Percentiles rank a stretch among this genome's conserved stretches.
Conservation (phyloP, 2,113 vertebrate species). For the Pseudorhombus dupliciocellatus region DNA sequence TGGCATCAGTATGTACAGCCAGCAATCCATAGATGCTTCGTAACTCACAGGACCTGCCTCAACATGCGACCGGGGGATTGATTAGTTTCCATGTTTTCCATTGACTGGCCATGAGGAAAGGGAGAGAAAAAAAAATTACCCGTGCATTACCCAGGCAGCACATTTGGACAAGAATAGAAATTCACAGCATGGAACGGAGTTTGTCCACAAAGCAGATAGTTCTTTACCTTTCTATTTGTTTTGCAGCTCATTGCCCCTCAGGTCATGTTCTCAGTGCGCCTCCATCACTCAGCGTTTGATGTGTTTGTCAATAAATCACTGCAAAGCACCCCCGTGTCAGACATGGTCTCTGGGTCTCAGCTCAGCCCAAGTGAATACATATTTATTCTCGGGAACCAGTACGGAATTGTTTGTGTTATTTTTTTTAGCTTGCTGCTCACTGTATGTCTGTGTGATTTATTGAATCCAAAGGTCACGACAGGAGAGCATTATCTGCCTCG, state of each 20-base stretch:
- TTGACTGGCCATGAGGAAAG: constrained; percentile 44
- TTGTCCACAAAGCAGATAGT: constrained; percentile 71
- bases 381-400: constrained; percentile 72
- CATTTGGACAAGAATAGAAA: constrained; percentile 67
- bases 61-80: constrained; percentile 59
- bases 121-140: constrained; percentile 46
- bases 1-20: constrained; percentile 53
- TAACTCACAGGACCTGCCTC: constrained; percentile 57
- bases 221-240: constrained; percentile 75
- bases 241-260: constrained; percentile 76
- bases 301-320: constrained; percentile 82
- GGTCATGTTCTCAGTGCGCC: constrained; percentile 73
- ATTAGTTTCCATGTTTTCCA: constrained; percentile 72
- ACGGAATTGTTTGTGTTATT: constrained; percentile 73
- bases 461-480: constrained; percentile 70
- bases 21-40: constrained; percentile 47
- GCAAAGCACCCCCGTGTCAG: constrained; percentile 70
- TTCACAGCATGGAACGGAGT: constrained; percentile 53
- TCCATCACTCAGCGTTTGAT: constrained; percentile 78
- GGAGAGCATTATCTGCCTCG: constrained; percentile 36
- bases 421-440: constrained; percentile 51
- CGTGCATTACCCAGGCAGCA: constrained; percentile 59
- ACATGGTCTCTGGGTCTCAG: constrained; percentile 69
- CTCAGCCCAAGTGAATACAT: constrained; percentile 71
- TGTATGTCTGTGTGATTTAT: constrained; percentile 69